A percentile compares a stretch with the other conserved stretches of the same genome.
Evolutionary conservation across 2,888 invertebrate species (phyloP).

Genomic region (Limnephilus auricula): DNA sequence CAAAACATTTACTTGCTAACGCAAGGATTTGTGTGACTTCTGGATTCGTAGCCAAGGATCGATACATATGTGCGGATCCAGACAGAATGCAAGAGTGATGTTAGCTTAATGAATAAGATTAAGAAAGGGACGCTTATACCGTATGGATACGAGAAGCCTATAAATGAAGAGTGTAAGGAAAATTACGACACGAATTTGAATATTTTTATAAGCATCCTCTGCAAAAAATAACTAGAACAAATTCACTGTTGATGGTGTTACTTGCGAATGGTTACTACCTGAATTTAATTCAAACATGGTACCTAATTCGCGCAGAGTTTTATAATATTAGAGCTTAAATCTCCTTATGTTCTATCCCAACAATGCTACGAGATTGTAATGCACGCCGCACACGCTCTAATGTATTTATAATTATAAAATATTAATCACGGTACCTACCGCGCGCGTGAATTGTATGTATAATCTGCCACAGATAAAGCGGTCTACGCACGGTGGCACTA

Average conservation of each 20-base stretch:
- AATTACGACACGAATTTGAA: too few relatives aligned
- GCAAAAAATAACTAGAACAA: too few relatives aligned
- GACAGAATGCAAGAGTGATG: too few relatives aligned
- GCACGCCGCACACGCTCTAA: slow-evolving; percentile 31
- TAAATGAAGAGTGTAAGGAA: too few relatives aligned
- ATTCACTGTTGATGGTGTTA: not conserved
- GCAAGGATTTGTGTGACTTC: too few relatives aligned
- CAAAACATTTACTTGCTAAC: too few relatives aligned
- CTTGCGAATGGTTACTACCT: not conserved
- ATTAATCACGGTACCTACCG: slow-evolving; percentile 37
- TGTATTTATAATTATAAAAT: slow-evolving; percentile 49
- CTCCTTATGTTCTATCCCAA: not conserved
- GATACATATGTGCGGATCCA: too few relatives aligned
- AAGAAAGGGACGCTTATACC: too few relatives aligned
- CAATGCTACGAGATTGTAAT: not conserved
- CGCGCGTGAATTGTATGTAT: slow-evolving; percentile 29
- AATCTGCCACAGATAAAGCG: slow-evolving; percentile 26
- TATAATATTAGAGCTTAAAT: not conserved
- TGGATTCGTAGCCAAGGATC: too few relatives aligned
- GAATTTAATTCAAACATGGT: not conserved
- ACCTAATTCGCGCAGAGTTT: not conserved
- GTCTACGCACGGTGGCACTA: slow-evolving; percentile 12
- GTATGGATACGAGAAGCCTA: too few relatives aligned
- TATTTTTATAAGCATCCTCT: too few relatives aligned
- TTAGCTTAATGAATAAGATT: too few relatives aligned